Evolutionary conservation across 2,888 invertebrate species (phyloP).

Genomic region (Steromphala cineraria): DNA sequence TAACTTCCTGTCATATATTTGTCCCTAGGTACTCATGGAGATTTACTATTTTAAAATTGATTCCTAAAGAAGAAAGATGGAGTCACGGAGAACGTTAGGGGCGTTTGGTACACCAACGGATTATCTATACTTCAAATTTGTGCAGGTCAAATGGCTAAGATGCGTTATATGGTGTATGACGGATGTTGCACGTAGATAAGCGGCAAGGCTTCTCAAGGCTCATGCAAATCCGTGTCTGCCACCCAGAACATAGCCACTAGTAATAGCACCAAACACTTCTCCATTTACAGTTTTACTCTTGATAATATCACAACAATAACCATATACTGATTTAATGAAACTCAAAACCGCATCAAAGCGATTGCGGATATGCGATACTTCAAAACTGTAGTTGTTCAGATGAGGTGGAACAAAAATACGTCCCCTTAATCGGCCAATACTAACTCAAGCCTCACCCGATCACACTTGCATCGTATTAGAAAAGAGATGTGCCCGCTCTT

Average conservation of each 20-base stretch:
- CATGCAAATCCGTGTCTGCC: neutral
- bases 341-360: slow-evolving; percentile 32
- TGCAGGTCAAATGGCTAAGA: neutral
- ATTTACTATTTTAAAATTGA: no score
- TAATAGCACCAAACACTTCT: slow-evolving; percentile 26
- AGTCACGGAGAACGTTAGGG: no score
- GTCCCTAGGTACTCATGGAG: no score
- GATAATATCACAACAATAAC: slow-evolving; percentile 29
- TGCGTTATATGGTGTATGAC: neutral
- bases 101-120: no score
- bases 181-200: slow-evolving; percentile 2
- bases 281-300: slow-evolving; percentile 36
- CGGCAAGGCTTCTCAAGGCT: neutral
- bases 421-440: slow-evolving; percentile 15
- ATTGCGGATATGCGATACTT: neutral
- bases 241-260: slow-evolving; percentile 2
- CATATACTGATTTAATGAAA: slow-evolving; percentile 24
- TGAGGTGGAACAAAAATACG: slow-evolving; percentile 1
- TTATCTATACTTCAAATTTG: no score
- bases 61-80: no score
- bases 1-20: no score
- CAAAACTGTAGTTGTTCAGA: neutral
- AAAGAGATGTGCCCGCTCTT: neutral
- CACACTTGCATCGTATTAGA: neutral
- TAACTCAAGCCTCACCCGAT: slow-evolving; percentile 12